Evolutionary conservation across 53 echinoderm and acorn worm species (phyloP).

Genomic region (Zoroaster sp.): DNA sequence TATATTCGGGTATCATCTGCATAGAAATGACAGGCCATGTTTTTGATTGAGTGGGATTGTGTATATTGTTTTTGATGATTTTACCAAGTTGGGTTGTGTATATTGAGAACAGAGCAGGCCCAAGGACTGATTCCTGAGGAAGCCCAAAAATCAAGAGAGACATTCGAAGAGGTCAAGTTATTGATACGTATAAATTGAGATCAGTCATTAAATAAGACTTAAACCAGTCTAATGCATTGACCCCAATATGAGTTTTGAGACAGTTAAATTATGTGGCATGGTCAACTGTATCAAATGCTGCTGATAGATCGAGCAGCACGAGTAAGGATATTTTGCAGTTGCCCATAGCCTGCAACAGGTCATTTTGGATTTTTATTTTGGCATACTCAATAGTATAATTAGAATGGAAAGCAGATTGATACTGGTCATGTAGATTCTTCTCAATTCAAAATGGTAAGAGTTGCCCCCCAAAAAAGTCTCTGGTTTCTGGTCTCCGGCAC

Average conservation of each 20-base stretch:
- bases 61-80: background rate
- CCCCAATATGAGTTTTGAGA: background rate
- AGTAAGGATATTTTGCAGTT: slow-evolving; percentile 10
- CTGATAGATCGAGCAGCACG: slow-evolving; percentile 35
- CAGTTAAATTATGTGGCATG: background rate
- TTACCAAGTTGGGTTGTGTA: background rate
- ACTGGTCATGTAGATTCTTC: background rate
- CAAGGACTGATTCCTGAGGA: slow-evolving; percentile 29
- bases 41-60: background rate
- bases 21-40: background rate
- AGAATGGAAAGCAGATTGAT: slow-evolving; percentile 6
- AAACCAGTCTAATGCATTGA: slow-evolving; percentile 27
- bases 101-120: background rate
- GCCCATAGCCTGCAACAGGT: slow-evolving; percentile 10
- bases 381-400: slow-evolving; percentile 12
- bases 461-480: no score
- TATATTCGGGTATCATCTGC: background rate
- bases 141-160: background rate
- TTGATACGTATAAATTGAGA: background rate
- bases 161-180: background rate
- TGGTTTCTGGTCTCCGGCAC: no score
- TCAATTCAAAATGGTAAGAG: background rate
- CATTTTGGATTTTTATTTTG: slow-evolving; percentile 9
- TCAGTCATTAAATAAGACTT: slow-evolving; percentile 16
- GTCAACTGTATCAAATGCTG: slow-evolving; percentile 43